Conservation (phyloP, 2,888 invertebrate genomes). For the Molanna angustata region DNA sequence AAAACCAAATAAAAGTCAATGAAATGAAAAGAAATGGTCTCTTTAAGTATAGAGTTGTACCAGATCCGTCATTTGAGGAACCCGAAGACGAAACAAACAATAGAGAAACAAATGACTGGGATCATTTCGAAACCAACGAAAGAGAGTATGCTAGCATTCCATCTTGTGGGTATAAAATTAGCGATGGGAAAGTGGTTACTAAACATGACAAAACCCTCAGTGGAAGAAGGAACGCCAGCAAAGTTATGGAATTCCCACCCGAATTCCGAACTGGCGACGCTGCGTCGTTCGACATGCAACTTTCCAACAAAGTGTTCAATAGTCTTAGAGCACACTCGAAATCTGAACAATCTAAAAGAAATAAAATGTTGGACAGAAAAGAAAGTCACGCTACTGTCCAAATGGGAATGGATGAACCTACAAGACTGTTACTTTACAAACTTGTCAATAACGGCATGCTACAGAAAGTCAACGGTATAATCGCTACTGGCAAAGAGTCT, state of each 20-base stretch:
- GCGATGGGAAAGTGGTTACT: constrained; percentile 71
- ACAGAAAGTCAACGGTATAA: constrained; percentile 81
- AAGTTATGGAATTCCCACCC: constrained; percentile 87
- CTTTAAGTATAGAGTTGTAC: constrained; percentile 64
- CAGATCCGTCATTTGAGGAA: constrained; percentile 56
- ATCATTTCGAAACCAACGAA: constrained; percentile 72
- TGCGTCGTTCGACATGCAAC: constrained; percentile 78
- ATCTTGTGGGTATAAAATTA: constrained; percentile 66
- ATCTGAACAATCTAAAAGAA: constrained; percentile 52
- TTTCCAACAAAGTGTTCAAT: constrained; percentile 78
- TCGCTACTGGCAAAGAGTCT: constrained; percentile 94
- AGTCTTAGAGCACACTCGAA: constrained; percentile 64
- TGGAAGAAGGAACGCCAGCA: constrained; percentile 82
- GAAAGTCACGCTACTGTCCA: constrained; percentile 85
- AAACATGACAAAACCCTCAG: constrained; percentile 88
- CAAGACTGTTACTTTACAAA: constrained; percentile 83
- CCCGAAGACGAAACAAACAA: constrained; percentile 57
- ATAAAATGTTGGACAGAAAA: constrained; percentile 69
- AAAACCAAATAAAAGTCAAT: constrained; percentile 70
- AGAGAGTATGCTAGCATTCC: constrained; percentile 68
- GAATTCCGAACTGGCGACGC: constrained; percentile 87
- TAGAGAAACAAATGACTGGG: constrained; percentile 64
- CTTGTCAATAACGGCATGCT: constrained; percentile 78
- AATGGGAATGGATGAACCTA: constrained; percentile 86
- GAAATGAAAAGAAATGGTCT: constrained; percentile 79